These are phyloP conservation scores for Panagrolaimus sp. DNA, from an alignment of 1,140 invertebrate species.

Conservation along the genomic window DNA sequence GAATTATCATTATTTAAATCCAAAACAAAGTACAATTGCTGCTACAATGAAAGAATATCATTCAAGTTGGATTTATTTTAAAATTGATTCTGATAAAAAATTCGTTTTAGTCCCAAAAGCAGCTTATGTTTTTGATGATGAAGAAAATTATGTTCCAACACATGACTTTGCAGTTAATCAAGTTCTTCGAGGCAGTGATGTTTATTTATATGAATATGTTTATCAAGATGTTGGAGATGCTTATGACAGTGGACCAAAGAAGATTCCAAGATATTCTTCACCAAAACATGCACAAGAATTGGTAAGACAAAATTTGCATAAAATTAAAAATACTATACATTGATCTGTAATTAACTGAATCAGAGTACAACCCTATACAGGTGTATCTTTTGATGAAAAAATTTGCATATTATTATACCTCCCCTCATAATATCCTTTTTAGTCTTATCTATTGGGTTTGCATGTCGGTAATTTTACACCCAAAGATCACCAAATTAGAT, in stretches of 20 bases:
- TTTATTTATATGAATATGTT: not conserved
- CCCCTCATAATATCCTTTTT: not conserved
- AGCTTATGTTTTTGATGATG: not conserved
- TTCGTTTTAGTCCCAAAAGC: not conserved
- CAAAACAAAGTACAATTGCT: not conserved
- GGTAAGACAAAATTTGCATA: not conserved
- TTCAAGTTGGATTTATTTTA: not conserved
- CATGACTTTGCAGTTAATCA: not conserved
- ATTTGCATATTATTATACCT: too few species aligned
- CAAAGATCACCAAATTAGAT: constrained; percentile 9
- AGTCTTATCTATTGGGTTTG: not conserved
- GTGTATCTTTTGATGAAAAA: too few species aligned
- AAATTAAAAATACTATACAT: too few species aligned
- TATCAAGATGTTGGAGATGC: constrained; percentile 4
- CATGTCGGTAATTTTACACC: not conserved
- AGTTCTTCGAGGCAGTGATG: not conserved
- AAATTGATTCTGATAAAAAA: not conserved
- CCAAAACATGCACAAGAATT: constrained; percentile 12
- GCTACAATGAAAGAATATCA: not conserved
- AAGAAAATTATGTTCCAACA: constrained; percentile 1
- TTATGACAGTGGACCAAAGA: not conserved
- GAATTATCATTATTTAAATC: not conserved
- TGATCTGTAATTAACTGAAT: too few species aligned
- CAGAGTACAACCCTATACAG: too few species aligned
- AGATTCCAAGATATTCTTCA: not conserved